phyloP scores from a whole-genome alignment of 2,113 vertebrate species.

The Archocentrus centrarchus region DNA sequence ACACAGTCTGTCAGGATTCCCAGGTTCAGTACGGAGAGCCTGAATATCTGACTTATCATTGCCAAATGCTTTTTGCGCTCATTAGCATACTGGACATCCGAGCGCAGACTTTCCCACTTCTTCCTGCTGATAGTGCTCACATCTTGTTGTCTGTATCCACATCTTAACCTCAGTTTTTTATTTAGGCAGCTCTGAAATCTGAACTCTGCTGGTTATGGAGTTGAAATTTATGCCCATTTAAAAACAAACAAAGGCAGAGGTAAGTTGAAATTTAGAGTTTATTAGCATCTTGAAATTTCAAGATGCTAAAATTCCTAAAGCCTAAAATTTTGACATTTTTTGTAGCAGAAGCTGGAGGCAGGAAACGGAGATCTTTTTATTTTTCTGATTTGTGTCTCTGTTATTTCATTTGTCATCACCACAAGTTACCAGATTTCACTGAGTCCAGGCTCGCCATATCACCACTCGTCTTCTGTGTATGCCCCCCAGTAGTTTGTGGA shows the following conservation, averaged over 20 bases:
- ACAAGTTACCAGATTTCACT: neutral
- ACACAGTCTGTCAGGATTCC: neutral
- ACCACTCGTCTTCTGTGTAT: neutral
- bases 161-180: neutral
- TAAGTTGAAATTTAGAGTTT: neutral
- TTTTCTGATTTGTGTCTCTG: no score
- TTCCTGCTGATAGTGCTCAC: neutral
- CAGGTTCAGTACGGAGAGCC: neutral
- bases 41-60: neutral
- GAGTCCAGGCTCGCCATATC: fast-evolving
- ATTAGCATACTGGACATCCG: fast-evolving
- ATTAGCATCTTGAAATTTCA: no score
- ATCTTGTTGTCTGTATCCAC: fast-evolving
- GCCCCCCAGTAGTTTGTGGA: neutral
- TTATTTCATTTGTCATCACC: neutral
- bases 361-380: no score
- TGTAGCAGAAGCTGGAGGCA: no score
- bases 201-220: no score
- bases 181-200: neutral
- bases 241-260: no score
- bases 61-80: neutral
- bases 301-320: no score
- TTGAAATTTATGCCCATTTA: no score
- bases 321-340: no score
- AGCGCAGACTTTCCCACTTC: neutral